Evolutionary conservation across 1,140 invertebrate species (phyloP), one percentile per base, ranked within the genome.

Genomic region (Zelostemma sp.): DNA sequence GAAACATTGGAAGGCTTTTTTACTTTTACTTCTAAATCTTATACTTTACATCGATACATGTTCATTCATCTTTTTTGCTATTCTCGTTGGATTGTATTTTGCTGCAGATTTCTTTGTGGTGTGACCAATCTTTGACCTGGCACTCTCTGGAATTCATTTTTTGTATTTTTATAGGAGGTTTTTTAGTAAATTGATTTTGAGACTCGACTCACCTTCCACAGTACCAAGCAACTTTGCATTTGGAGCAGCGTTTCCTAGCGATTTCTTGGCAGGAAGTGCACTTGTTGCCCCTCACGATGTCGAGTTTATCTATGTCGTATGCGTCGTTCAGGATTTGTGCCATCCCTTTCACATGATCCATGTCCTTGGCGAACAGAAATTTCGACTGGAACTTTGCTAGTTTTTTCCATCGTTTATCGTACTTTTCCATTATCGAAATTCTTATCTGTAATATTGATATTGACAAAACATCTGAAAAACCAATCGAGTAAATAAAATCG

Each of bases 331-430:
- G 77, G 57, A 84, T 80, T 72, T 86, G 77, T 1, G 89, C 90
- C 50, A 85, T 78, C 14, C 78, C 80, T 72, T 83, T 79, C 14
- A 90, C 83, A 11, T 86, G 60, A 15, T 87, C 77, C 6, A 81
- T 81, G 64, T 89, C 82, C 18, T 76, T 86, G 17, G 78, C 84
- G 18, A 89, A 87, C 50, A 91, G 83, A 1, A 75, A 65, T 4
- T 85, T 73, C 12, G 87, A 80, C 64, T 90, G 90, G 35, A 80
- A 70, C 59, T 86, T 84, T 0, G 89, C 89, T 31, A 91, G 79
- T 57, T 87, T 86, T 53, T 88, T 83, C 89, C 89, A 87, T 67
- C 87, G 80, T 58, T 82, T 81, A 55, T 85, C 43, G 73, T 86
- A 76, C 78, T 87, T 78, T 63, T 86, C 54, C 47, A 86, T 38